phyloP scores from a whole-genome alignment of 2,797 vertebrate genomes.

The Heteromormyrus szaboi region DNA sequence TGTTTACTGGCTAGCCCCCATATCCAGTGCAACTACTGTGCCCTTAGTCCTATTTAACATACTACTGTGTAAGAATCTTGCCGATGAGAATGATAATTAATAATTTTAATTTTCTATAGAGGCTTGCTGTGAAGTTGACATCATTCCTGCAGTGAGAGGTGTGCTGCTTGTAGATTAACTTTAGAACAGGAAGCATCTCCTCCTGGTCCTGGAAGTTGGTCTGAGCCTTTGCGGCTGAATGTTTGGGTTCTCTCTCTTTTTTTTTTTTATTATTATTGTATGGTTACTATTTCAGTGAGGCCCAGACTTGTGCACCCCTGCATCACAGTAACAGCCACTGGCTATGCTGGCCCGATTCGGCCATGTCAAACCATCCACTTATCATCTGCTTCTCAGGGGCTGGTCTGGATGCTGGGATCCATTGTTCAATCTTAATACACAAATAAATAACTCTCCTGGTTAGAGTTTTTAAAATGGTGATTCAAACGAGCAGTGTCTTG shows the following conservation, averaged over 20 bases:
- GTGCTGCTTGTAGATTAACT: not conserved
- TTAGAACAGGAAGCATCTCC: not conserved
- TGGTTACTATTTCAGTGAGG: not conserved
- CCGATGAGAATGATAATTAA: slow-evolving; percentile 11
- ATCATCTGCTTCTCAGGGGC: not conserved
- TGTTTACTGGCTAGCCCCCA: not conserved
- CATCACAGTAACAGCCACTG: not conserved
- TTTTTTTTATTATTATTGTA: not conserved
- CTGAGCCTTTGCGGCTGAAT: not conserved
- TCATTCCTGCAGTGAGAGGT: not conserved
- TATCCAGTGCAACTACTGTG: not conserved
- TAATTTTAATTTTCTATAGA: not conserved
- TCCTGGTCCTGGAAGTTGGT: not conserved
- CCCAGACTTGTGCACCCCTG: not conserved
- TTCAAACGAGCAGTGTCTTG: not conserved
- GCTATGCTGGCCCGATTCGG: not conserved
- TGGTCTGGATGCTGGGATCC: not conserved
- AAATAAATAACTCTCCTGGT: slow-evolving; percentile 5
- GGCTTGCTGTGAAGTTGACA: not conserved
- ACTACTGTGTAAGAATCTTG: slow-evolving; percentile 8
- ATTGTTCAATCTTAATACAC: slow-evolving; percentile 12
- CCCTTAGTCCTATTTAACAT: slow-evolving; percentile 11
- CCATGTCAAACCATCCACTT: not conserved
- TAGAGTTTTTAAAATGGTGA: not conserved
- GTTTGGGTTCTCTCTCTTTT: not conserved